These are phyloP conservation scores for Pelosia muscerda DNA, from an alignment of 2,888 invertebrate species.

Conservation along the genomic window DNA sequence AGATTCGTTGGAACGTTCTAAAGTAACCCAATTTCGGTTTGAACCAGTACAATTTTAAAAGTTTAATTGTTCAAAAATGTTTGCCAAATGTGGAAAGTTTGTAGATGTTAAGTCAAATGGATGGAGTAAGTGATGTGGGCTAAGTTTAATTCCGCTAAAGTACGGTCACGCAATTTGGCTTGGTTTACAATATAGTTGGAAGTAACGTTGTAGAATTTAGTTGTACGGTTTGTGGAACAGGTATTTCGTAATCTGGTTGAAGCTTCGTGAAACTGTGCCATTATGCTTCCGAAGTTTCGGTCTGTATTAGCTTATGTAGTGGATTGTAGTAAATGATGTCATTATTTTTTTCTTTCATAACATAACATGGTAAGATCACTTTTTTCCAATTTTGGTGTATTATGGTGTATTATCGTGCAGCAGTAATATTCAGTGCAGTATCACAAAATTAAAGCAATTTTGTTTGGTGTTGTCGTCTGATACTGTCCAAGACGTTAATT, in stretches of 20 bases:
- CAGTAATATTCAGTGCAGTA: no score
- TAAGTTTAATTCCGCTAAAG: constrained; percentile 31
- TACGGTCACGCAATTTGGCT: constrained; percentile 25
- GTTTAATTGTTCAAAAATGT: constrained; percentile 67
- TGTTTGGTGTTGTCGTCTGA: no score
- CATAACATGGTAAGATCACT: no score
- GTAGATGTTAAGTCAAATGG: constrained; percentile 50
- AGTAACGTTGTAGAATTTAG: constrained; percentile 15
- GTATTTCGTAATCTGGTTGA: constrained; percentile 21
- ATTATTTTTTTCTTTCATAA: neutral
- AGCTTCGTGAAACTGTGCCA: constrained; percentile 11
- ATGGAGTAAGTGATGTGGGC: constrained; percentile 36
- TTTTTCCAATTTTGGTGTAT: no score
- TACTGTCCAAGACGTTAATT: no score
- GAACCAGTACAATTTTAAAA: constrained; percentile 57
- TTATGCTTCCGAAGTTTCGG: constrained; percentile 16
- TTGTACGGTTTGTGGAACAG: constrained; percentile 15
- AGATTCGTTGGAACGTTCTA: constrained; percentile 6
- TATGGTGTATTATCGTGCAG: no score
- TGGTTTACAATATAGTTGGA: constrained; percentile 18
- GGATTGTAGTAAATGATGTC: neutral
- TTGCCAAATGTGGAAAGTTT: constrained; percentile 68
- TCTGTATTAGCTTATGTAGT: constrained; percentile 6
- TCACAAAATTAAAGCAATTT: no score
- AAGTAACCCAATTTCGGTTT: constrained; percentile 42